Base-by-base conservation (phyloP, 1,140 invertebrate genomes). In the Drosophila lowei region DNA sequence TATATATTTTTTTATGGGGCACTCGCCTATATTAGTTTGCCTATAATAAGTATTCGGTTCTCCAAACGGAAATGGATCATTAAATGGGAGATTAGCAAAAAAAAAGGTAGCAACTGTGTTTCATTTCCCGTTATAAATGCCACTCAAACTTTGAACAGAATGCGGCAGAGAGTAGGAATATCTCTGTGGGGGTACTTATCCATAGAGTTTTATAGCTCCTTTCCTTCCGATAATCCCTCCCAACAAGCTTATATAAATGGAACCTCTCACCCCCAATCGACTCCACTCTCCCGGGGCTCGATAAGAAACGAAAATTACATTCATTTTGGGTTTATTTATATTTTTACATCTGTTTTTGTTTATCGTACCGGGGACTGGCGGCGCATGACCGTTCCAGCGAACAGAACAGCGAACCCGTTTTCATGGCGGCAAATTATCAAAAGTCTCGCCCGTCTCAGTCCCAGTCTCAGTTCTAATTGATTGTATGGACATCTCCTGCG, bases 31-130 rank as follows among this genome's bases (percentile, higher is more conserved):
- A 62, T 72, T 52, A 72, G 57, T 62, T 72, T 55, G 41, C 50
- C 46, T 42, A 41, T 59, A 55, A 23, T 23, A 23, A 23, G 43
- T 44, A 58, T 64, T 68, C 34, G 44, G 23, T 43, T 67, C 47
- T 16, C 42, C 42, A 48, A 77, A 60, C 70, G 76, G 76, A 79
- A 79, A 48, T 47, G 15, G 30, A 52, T 74, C 16, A 68, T 79
- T 73, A 56, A 57, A 28, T 54, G 71, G 28, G 8, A 63, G 53
- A 63, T 73, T 53, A 59, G 52, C 6, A 42, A 58, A 59, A 42
- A 44, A n/a, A 44, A 16, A 44, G 47, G 34, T 38, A 42, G n/a
- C 15, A 53, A 44, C 25, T 38, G 30, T 42, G 52, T 5, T 23
- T 41, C 4, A 8, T 34, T 62, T 52, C 34, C 54, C 30, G 54